phyloP scores from a whole-genome alignment of 2,888 invertebrate species.

The Malacosoma neustria region DNA sequence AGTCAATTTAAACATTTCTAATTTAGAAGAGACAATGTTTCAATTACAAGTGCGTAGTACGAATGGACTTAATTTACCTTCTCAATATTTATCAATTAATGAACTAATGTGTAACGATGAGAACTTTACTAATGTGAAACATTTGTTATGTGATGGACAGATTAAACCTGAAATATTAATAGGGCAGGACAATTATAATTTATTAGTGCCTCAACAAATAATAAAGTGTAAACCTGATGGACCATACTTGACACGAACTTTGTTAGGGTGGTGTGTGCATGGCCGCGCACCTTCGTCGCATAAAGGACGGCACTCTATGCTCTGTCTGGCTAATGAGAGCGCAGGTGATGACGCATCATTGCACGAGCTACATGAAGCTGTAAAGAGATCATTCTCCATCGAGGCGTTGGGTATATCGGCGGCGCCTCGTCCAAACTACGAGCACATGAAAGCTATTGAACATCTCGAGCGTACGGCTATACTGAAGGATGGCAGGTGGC shows the following conservation, averaged over 20 bases:
- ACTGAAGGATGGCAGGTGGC: neutral
- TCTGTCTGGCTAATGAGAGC: too few relatives aligned
- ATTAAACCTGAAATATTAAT: neutral
- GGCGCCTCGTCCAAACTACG: neutral
- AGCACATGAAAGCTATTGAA: neutral
- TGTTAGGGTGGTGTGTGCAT: neutral
- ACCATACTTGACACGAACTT: neutral
- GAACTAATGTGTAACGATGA: neutral
- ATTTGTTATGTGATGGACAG: neutral
- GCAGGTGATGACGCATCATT: too few relatives aligned
- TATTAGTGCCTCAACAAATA: neutral
- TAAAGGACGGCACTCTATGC: too few relatives aligned
- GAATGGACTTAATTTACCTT: neutral
- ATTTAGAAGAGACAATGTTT: neutral
- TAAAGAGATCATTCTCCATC: neutral
- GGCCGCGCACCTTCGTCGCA: too few relatives aligned
- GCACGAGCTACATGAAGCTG: neutral
- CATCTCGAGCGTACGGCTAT: neutral
- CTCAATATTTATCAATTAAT: neutral
- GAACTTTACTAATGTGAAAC: too few relatives aligned
- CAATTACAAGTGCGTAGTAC: neutral
- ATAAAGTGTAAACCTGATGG: neutral
- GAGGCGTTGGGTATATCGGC: neutral
- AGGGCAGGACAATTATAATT: neutral
- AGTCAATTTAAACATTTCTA: neutral